Conservation (phyloP, 2,113 vertebrate species). For the Sceloporus undulatus region DNA sequence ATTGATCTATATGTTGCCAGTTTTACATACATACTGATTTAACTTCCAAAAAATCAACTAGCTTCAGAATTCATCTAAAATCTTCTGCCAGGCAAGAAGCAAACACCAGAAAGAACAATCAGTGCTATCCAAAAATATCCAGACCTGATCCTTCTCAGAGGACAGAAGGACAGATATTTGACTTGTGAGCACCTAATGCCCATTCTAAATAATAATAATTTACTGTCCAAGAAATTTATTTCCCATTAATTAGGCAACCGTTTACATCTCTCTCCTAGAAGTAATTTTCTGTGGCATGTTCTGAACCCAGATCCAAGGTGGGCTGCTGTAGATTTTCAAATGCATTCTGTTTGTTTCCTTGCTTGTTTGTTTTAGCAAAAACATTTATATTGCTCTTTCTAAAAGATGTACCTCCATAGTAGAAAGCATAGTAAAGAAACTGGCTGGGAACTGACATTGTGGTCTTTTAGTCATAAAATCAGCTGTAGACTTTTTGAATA, state of each 20-base stretch:
- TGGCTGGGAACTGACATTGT: neutral
- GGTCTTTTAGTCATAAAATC: neutral
- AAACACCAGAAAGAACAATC: neutral
- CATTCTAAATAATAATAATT: neutral
- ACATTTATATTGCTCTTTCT: too few relatives aligned
- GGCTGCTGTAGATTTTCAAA: neutral
- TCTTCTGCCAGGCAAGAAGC: neutral
- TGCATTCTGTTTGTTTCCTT: neutral
- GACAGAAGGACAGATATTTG: neutral
- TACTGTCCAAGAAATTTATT: neutral
- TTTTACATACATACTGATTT: neutral
- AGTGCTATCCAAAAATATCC: neutral
- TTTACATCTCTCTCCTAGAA: neutral
- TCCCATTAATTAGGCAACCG: neutral
- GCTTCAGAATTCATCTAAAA: neutral
- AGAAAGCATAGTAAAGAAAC: neutral
- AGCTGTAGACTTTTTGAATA: neutral
- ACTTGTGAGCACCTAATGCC: neutral
- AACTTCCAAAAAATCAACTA: neutral
- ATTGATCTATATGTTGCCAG: neutral
- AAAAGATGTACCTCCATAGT: neutral
- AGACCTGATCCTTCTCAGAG: neutral
- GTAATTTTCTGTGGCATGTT: neutral
- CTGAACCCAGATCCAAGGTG: neutral
- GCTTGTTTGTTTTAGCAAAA: too few relatives aligned